Conservation (phyloP, 1,140 invertebrate genomes). For the Lithobius niger region DNA sequence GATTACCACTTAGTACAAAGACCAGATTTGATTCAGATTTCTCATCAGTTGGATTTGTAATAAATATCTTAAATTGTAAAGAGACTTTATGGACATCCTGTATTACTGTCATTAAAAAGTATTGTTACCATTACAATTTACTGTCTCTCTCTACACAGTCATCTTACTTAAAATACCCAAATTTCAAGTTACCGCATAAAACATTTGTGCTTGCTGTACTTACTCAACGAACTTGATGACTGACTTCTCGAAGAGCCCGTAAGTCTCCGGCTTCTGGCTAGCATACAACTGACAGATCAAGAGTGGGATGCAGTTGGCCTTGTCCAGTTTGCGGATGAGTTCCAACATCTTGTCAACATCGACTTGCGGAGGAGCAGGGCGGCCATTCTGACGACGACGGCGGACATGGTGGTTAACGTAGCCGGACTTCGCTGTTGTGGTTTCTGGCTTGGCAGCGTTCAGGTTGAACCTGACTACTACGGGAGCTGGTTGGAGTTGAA, state of each 20-base stretch:
- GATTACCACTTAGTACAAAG: no score
- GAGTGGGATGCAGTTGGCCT: slow-evolving; percentile 1
- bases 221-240: slow-evolving; percentile 4
- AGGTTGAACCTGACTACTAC: not conserved
- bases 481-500: not conserved
- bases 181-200: no score
- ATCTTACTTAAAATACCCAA: no score
- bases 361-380: not conserved
- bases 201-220: no score
- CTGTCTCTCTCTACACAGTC: no score
- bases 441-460: not conserved
- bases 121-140: no score
- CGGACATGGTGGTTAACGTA: slow-evolving; percentile 1
- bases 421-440: not conserved
- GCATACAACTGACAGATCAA: slow-evolving; percentile 1
- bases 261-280: not conserved
- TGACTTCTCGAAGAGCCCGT: not conserved
- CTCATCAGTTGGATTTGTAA: no score
- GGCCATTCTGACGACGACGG: not conserved
- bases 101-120: no score
- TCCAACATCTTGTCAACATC: slow-evolving; percentile 2
- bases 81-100: no score
- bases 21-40: no score
- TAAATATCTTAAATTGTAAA: no score
- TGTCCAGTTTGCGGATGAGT: not conserved